Base-by-base conservation (phyloP, 92 coral and sea anemone genomes). In the Phenganax subtilis region DNA sequence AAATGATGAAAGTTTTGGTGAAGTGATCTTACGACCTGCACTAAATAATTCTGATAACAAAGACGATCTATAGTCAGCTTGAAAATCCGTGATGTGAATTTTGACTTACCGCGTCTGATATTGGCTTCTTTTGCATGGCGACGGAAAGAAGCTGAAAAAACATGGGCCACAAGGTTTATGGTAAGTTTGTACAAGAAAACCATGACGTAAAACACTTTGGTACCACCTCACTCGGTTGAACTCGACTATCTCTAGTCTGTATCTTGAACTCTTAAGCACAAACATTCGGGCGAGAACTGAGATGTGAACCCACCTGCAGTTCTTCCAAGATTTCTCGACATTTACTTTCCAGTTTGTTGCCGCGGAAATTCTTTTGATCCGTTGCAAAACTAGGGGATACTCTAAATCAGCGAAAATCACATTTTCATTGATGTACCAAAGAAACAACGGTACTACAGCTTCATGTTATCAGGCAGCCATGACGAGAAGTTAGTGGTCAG, bases 251-350 rank as follows among this genome's bases (percentile, higher is more conserved):
- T 37, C 47, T 37, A 37, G 47, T 1, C 5, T 1, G 47, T 37
- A 37, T 37, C 47, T 37, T 37, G 47, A 37, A 37, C 47, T 37
- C 47, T 37, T 37, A 37, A 37, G 47, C 47, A 37, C 47, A 37
- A 37, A 37, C 47, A 37, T 37, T 37, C 47, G 2, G 47, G 47
- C 15, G 27, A 7, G 25, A 61, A 61, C 15, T 69, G n/a, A 69
- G 55, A 30, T 7, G 77, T 47, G 14, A 72, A 51, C 82, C 16
- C 20, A 78, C 82, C 37, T 78, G 82, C 9, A 78, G 29, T 52
- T 78, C 82, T 16, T 78, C 82, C 57, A 78, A 56, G 59, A 78
- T 64, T 78, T 78, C 82, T 15, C 60, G 7, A 27, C 82, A 78
- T 78, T 78, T 78, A 0, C 12, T 63, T 51, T 78, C 72, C 62